Evolutionary conservation across 2,797 vertebrate species (phyloP), one percentile per base, ranked within the genome.

Genomic region (Scolopax rusticola): DNA sequence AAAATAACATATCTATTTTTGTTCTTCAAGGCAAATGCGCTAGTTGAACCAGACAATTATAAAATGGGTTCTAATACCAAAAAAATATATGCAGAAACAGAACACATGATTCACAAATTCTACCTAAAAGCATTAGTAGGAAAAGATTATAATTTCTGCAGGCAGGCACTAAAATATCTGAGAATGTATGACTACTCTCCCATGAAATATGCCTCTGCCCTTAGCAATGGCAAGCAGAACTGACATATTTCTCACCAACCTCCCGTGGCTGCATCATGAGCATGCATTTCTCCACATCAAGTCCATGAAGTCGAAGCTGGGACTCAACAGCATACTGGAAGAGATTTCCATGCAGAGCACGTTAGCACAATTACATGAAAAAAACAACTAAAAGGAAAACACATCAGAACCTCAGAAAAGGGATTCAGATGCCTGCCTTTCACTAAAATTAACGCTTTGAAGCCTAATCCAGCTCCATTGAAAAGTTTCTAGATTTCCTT

Each of bases 261-360:
- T 98, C 86, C 97, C 98, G 97, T 63, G 99, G 98, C 15, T 97
- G 94, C 81, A 99, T 74, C 90, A 98, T 88, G 90, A 98, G 71
- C 99, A 99, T 99, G 96, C 98, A 98, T 67, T 97, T 91, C 84
- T 98, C 81, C 18, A 98, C 98, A 63, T 99, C 97, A 8, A 99
- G 98, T 38, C 99, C 98, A 2, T 98, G 98, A 82, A 99, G 95
- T 5, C 56, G 98, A 96, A 99, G 98, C 75, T 99, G 99, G 94
- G 99, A 99, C 93, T 99, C 99, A 15, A 99, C 95, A 15, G 98
- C 99, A 3, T 99, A 99, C 99, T 99, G 95, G 89, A 97, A 96
- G 88, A 97, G 67, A 96, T 93, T 63, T 33, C 40, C 71, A 76
- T 15, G 19, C 24, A 81, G 50, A 90, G 8, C 27, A 21, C 1